Evolutionary conservation across 1,140 invertebrate genomes (phyloP), one percentile per base, ranked within the genome.

Genomic region (Zaprionus lachaisei): DNA sequence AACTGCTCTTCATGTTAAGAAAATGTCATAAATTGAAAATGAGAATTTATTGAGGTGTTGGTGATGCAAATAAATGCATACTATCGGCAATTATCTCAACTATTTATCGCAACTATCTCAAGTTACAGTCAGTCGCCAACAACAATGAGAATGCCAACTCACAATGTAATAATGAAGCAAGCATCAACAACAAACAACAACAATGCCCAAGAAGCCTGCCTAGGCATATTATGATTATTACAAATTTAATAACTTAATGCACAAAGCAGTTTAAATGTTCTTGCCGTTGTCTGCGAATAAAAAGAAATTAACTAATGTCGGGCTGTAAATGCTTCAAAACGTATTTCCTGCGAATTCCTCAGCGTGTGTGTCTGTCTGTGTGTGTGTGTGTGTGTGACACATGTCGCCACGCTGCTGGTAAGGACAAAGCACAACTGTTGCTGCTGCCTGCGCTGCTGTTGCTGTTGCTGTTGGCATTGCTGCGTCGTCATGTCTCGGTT

Each of bases 391-490:
- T 58, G 64, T 44, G 65, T 57, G 83, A 83, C 83, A 87, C 72
- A 87, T 87, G 84, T 89, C 80, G 84, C 73, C 71, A 69, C 24
- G 57, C 61, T 72, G 81, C 26, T 67, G 72, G 68, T 58, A 69
- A 87, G 77, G 83, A 87, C 83, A 87, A 87, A 76, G 62, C 71
- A 80, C 79, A 80, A 80, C 76, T 80, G 79, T 80, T 80, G 79
- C 73, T 75, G 67, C 41, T 82, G 70, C 56, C 38, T 28, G 28
- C 22, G 57, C 11, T 17, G 49, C 74, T 54, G 47, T 60, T 58
- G 41, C 75, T 51, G 56, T 61, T 44, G 68, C 69, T 72, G 60
- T 34, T 70, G 68, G 68, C 58, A 54, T 26, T 70, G 34, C 37
- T 63, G 60, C 17, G 56, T 62, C 41, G 41, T 72, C 70, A 63